Evolutionary conservation across 2,113 vertebrate genomes (phyloP).

Genomic region (Antennarius striatus): DNA sequence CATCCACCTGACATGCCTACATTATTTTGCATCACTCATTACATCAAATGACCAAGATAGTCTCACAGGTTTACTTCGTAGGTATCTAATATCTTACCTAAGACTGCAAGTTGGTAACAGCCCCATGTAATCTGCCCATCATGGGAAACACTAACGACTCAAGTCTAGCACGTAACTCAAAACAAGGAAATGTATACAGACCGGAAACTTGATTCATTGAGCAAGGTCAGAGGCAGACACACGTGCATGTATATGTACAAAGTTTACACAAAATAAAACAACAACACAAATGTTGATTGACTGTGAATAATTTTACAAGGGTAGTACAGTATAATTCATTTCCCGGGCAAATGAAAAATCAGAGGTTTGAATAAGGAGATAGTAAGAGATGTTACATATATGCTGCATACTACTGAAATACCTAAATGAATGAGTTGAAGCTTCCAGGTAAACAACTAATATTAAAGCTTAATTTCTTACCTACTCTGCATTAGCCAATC

Average conservation of each 20-base stretch:
- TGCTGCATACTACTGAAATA: slow-evolving; percentile 26
- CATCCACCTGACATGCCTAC: no score
- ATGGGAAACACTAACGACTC: slow-evolving; percentile 22
- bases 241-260: not conserved
- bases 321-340: slow-evolving; percentile 34
- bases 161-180: slow-evolving; percentile 26
- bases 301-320: slow-evolving; percentile 4
- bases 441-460: slow-evolving; percentile 2
- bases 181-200: slow-evolving; percentile 10
- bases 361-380: slow-evolving; percentile 42
- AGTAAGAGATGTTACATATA: slow-evolving; percentile 1
- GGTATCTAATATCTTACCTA: not conserved
- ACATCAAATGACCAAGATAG: not conserved
- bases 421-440: slow-evolving; percentile 8
- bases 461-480: slow-evolving; percentile 31
- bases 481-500: not conserved
- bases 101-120: slow-evolving; percentile 21
- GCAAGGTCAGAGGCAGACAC: slow-evolving; percentile 3
- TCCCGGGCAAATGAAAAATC: slow-evolving; percentile 44
- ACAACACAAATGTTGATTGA: slow-evolving; percentile 8
- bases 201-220: not conserved
- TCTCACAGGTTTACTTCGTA: not conserved
- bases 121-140: not conserved
- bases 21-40: not conserved
- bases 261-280: not conserved